These are phyloP conservation scores for Tachycineta bicolor DNA, from an alignment of 2,113 vertebrate species.

Conservation along the genomic window DNA sequence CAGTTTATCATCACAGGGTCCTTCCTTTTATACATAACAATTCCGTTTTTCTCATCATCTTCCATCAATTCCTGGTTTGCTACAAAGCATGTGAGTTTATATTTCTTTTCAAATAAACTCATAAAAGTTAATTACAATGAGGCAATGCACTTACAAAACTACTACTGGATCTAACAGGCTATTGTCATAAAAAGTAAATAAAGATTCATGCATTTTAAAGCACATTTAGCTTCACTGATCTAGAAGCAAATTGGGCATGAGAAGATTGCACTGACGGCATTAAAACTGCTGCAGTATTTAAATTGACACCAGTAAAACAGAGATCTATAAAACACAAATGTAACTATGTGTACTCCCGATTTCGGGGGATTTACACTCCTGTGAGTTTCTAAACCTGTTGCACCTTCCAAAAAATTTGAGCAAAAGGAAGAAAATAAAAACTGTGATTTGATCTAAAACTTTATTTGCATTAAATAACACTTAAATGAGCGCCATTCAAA, in stretches of 20 bases:
- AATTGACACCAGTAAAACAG: neutral
- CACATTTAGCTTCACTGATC: constrained; percentile 29
- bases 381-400: neutral
- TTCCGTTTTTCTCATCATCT: neutral
- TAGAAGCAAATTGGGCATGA: constrained; percentile 28
- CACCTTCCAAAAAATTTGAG: neutral
- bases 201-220: constrained; percentile 35
- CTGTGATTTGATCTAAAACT: neutral
- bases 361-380: neutral
- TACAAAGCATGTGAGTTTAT: neutral
- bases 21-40: neutral
- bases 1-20: neutral
- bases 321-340: neutral
- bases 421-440: neutral
- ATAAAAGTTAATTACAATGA: neutral
- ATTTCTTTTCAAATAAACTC: constrained; percentile 5
- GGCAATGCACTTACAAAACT: neutral
- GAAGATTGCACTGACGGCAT: neutral
- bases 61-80: neutral
- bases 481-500: neutral
- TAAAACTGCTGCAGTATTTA: constrained; percentile 8
- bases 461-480: neutral
- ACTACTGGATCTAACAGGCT: neutral
- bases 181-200: constrained; percentile 29
- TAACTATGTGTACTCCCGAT: neutral